Evolutionary conservation across 2,113 vertebrate species (phyloP).

Genomic region (Opisthocomus hoazin): DNA sequence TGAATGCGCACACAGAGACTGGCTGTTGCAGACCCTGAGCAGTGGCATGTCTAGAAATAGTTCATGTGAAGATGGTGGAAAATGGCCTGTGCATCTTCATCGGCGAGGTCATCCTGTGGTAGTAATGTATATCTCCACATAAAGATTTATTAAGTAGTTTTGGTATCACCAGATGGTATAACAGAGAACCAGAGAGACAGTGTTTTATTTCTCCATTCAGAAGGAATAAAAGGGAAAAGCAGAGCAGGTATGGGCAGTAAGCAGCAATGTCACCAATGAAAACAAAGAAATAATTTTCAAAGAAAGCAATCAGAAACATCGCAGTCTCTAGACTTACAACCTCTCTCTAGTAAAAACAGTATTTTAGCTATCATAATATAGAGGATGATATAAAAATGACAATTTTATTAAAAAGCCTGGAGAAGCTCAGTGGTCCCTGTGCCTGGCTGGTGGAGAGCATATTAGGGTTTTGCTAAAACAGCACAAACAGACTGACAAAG

Average conservation of each 20-base stretch:
- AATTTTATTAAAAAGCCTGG: background rate
- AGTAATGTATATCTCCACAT: background rate
- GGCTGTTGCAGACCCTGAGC: no score
- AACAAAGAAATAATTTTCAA: background rate
- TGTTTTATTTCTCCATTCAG: background rate
- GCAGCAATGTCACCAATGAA: background rate
- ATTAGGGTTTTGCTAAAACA: background rate
- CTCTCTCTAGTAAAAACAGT: background rate
- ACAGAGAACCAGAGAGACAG: background rate
- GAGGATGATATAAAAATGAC: background rate
- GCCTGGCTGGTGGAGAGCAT: background rate
- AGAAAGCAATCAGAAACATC: background rate
- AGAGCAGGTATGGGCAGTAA: background rate
- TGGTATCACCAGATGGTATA: background rate
- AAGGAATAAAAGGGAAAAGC: background rate
- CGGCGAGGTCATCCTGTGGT: background rate
- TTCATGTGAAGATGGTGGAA: background rate
- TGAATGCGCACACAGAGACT: no score
- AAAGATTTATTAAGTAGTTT: background rate
- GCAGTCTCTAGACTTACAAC: background rate
- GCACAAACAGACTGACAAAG: background rate
- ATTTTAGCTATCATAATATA: background rate
- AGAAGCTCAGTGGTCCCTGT: background rate
- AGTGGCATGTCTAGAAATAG: background rate
- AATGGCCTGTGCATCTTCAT: background rate